Conservation (phyloP, 2,888 invertebrate species). For the Molorchus minor region DNA sequence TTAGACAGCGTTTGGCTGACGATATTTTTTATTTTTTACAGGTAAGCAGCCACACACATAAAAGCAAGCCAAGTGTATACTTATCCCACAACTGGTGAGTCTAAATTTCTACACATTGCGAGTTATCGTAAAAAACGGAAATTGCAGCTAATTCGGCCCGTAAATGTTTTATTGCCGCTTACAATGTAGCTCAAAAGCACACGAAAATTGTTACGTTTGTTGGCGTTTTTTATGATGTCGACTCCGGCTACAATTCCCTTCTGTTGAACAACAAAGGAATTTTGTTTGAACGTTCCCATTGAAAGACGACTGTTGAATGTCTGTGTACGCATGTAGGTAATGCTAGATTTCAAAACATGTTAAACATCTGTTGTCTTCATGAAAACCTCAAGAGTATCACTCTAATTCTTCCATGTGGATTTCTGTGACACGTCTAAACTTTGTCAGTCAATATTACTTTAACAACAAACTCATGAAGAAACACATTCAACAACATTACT, state of each 20-base stretch:
- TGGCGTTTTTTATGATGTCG: not conserved
- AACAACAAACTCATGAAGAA: too few relatives aligned
- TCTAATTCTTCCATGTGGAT: too few relatives aligned
- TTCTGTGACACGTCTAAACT: not conserved
- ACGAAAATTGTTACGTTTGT: not conserved
- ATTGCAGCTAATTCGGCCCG: conserved; percentile 21
- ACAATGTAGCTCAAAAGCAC: conserved; percentile 10
- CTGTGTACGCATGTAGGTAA: not conserved
- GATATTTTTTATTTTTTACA: conserved; percentile 21
- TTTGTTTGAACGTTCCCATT: conserved; percentile 6
- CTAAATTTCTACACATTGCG: conserved; percentile 22
- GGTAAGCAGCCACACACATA: conserved; percentile 17
- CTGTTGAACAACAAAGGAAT: not conserved
- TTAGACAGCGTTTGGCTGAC: conserved; percentile 20
- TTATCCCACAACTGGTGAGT: conserved; percentile 24
- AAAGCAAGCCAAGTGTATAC: conserved; percentile 19
- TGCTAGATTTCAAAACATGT: not conserved
- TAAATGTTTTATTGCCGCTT: conserved; percentile 24
- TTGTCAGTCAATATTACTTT: not conserved
- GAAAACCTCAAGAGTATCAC: too few relatives aligned
- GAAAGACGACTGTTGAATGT: not conserved
- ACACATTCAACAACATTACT: too few relatives aligned
- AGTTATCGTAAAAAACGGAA: conserved; percentile 22
- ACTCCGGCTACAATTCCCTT: not conserved
- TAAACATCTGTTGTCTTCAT: not conserved